Evolutionary conservation across 2,888 invertebrate species (phyloP), one percentile per base, ranked within the genome.

Genomic region (Tiliacea citrago): DNA sequence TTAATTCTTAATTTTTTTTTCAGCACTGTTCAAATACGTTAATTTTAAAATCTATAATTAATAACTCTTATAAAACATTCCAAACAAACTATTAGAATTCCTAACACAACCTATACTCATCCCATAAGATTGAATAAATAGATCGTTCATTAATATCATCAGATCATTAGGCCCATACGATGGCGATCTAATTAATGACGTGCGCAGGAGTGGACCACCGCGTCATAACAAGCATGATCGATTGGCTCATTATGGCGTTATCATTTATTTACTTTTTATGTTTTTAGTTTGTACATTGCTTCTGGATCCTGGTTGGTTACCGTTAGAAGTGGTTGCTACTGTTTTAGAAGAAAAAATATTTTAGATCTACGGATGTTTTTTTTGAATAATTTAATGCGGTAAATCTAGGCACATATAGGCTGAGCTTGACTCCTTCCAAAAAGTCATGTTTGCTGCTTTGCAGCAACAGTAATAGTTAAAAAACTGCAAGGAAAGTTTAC

Each of bases 181-280:
- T 90, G 86, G 81, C 76, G 87, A 90, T 90, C 89, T 93, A 92
- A 93, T 92, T 92, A 92, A 93, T 93, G 91, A 91, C 87, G 80
- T 82, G 81, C 71, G 77, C 79, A 81, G 77, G 82, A 87, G 85
- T 83, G 82, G 92, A 91, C 92, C 92, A 92, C 92, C 92, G 85
- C 88, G 90, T 91, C 90, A 92, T 86, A 88, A 90, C 89, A 91
- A 84, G 88, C 78, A 88, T 90, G 90, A 90, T 90, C 84, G 90
- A 90, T 90, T 78, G 90, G 80, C 82, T 86, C 87, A 88, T 87
- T 91, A 88, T 85, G 72, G 81, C 79, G 81, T 87, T 88, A 90
- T 88, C 89, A 89, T 89, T 80, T 82, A 73, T 85, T 51, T 69
- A 13, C 76, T 73, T 79, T 62, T 35, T 76, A 79, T 78, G 29